A percentile compares a stretch with the other conserved stretches of the same genome.
These are phyloP conservation scores for Lytechinus pictus DNA, from an alignment of 35 echinoderm and acorn worm species.

Conservation along the genomic window DNA sequence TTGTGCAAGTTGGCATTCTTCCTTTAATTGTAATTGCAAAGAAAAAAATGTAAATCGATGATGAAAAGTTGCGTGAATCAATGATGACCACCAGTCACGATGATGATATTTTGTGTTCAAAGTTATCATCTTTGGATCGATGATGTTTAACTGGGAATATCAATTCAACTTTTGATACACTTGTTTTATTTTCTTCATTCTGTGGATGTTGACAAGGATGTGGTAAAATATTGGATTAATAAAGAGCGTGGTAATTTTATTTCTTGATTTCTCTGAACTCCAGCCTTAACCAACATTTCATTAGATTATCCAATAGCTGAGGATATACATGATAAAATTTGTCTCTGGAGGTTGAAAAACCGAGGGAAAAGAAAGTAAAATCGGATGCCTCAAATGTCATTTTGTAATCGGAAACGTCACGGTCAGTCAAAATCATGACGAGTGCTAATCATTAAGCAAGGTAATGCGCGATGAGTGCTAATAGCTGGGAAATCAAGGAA, in stretches of 20 bases:
- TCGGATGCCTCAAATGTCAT: too few species aligned
- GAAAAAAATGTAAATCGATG: neutral
- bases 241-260: neutral
- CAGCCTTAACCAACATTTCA: neutral
- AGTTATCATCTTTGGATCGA: neutral
- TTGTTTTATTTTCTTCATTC: neutral
- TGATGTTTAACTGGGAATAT: neutral
- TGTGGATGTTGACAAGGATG: neutral
- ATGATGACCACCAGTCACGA: neutral
- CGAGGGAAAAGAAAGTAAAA: too few species aligned
- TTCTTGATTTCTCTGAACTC: neutral
- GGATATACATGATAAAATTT: too few species aligned
- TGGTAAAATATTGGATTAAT: neutral
- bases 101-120: neutral
- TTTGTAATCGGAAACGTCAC: too few species aligned
- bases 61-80: neutral
- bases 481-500: too few species aligned
- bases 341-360: too few species aligned
- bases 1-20: neutral
- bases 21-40: neutral
- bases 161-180: neutral
- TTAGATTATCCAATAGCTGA: neutral
- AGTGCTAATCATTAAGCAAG: too few species aligned
- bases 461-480: too few species aligned
- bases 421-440: too few species aligned